Percentiles rank a stretch among this genome's conserved stretches.
phyloP scores from a whole-genome alignment of 2,797 vertebrate genomes.

The Propithecus perrieri region DNA sequence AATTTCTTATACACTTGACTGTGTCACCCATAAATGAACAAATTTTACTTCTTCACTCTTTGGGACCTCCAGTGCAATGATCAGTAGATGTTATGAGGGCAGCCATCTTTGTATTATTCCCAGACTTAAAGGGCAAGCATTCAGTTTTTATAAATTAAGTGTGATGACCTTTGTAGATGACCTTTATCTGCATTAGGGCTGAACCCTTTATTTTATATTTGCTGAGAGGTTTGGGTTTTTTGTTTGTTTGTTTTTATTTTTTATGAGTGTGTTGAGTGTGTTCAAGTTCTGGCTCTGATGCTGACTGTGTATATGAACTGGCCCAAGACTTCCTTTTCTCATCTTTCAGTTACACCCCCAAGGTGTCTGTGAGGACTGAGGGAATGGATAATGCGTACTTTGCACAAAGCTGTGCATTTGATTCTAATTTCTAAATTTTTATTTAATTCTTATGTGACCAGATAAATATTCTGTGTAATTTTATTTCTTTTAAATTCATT shows the following conservation, averaged over 20 bases:
- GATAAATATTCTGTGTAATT: neutral
- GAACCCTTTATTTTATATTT: neutral
- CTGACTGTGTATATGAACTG: neutral
- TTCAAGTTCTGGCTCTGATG: neutral
- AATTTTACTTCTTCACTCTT: neutral
- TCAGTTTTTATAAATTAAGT: neutral
- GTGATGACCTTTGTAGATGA: neutral
- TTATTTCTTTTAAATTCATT: neutral
- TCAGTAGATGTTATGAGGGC: neutral
- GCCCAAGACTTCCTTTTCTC: neutral
- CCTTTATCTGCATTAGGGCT: neutral
- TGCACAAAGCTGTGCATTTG: neutral
- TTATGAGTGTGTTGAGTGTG: neutral
- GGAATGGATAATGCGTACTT: neutral
- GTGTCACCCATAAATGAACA: neutral
- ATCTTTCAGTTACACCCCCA: neutral
- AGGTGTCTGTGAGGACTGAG: neutral
- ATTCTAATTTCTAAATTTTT: neutral
- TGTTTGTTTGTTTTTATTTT: too few relatives aligned
- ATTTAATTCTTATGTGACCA: neutral
- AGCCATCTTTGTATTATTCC: neutral
- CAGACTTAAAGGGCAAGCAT: neutral
- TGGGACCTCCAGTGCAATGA: neutral
- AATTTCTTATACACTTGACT: neutral
- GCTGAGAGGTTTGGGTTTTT: neutral